A percentile compares a stretch with the other conserved stretches of the same genome.
Evolutionary conservation across 2,888 invertebrate species (phyloP).

Genomic region (Hypolimnas misippus): DNA sequence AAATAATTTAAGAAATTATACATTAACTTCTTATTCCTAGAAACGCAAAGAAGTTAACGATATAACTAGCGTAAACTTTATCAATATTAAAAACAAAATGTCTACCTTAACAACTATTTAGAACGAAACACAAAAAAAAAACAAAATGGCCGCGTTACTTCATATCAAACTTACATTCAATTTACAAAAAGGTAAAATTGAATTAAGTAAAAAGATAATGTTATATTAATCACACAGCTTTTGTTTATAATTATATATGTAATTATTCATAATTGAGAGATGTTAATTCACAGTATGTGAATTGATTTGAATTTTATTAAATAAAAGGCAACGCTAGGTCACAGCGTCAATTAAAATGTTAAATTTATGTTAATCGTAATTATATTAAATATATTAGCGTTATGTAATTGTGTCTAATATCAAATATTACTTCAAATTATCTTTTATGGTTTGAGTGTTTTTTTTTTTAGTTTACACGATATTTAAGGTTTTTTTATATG

Average conservation of each 20-base stretch:
- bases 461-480: background rate
- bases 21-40: too few relatives aligned
- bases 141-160: slow-evolving; percentile 20
- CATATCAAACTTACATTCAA: background rate
- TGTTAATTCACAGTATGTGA: slow-evolving; percentile 32
- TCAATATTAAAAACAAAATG: too few relatives aligned
- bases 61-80: too few relatives aligned
- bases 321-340: slow-evolving; percentile 24
- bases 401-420: slow-evolving; percentile 24
- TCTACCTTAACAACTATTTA: too few relatives aligned
- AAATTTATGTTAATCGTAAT: slow-evolving; percentile 43
- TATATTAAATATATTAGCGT: slow-evolving; percentile 23
- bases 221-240: slow-evolving; percentile 17
- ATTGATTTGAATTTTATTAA: slow-evolving; percentile 36
- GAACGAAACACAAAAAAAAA: background rate
- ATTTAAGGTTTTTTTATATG: background rate
- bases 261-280: slow-evolving; percentile 26
- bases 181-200: background rate
- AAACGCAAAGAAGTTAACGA: too few relatives aligned
- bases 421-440: slow-evolving; percentile 10
- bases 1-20: too few relatives aligned
- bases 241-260: slow-evolving; percentile 19
- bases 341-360: slow-evolving; percentile 38
- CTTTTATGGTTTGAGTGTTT: background rate
- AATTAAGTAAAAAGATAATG: background rate